These are phyloP conservation scores for Philopotamus ludificatus DNA, from an alignment of 1,140 invertebrate genomes.

Conservation along the genomic window DNA sequence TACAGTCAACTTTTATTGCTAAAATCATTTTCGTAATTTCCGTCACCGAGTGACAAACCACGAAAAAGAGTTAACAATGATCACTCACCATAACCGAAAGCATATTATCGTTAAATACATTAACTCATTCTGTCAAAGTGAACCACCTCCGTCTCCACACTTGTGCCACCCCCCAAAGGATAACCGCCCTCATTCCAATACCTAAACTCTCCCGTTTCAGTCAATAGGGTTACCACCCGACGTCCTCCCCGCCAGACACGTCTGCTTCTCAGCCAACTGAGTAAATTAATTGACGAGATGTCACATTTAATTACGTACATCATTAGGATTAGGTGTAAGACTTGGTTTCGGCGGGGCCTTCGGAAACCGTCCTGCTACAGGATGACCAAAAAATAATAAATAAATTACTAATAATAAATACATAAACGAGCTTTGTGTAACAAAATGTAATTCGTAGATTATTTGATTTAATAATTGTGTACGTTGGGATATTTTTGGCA, in stretches of 20 bases:
- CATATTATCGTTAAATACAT: constrained; percentile 31
- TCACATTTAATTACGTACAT: constrained; percentile 43
- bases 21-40: too few relatives aligned
- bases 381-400: constrained; percentile 11
- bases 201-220: constrained; percentile 16
- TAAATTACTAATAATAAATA: too few relatives aligned
- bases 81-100: too few relatives aligned
- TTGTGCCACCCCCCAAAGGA: not conserved
- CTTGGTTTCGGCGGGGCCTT: constrained; percentile 25
- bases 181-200: not conserved
- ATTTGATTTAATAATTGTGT: too few relatives aligned
- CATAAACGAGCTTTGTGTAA: too few relatives aligned
- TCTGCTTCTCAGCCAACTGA: constrained; percentile 25
- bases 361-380: constrained; percentile 13
- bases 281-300: constrained; percentile 43
- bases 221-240: constrained; percentile 9
- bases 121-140: constrained; percentile 20
- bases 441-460: too few relatives aligned
- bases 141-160: constrained; percentile 1
- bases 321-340: constrained; percentile 42
- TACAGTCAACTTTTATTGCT: too few relatives aligned
- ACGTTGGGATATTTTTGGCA: not conserved
- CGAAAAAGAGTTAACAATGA: too few relatives aligned
- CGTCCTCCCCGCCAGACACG: constrained; percentile 14
- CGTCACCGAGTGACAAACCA: too few relatives aligned